A percentile compares a stretch with the other conserved stretches of the same genome.
Evolutionary conservation across 2,113 vertebrate species (phyloP).

Genomic region (Halichoerus grypus): DNA sequence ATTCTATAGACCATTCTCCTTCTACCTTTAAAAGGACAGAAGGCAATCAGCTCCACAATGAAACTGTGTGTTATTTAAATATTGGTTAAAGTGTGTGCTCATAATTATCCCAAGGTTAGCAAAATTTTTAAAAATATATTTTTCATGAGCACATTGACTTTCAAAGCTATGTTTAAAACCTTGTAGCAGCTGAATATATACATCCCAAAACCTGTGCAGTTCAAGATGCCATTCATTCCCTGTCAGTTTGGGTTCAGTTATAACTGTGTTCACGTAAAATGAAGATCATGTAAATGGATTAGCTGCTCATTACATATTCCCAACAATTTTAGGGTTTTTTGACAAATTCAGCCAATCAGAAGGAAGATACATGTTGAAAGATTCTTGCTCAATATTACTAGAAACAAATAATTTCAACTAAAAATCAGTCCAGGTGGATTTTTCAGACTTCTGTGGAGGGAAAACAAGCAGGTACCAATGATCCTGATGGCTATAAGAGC

Average conservation of each 20-base stretch:
- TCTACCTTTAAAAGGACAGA: background rate
- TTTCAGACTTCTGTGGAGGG: background rate
- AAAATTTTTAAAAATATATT: background rate
- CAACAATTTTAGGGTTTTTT: background rate
- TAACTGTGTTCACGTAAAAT: background rate
- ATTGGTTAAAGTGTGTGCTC: background rate
- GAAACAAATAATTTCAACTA: slow-evolving; percentile 10
- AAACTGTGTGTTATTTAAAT: background rate
- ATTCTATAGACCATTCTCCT: background rate
- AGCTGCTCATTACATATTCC: background rate
- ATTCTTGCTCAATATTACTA: background rate
- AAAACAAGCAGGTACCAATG: background rate
- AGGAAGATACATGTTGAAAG: background rate
- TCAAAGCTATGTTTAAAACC: background rate
- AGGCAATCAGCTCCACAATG: background rate
- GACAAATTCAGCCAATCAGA: background rate
- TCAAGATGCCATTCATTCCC: slow-evolving; percentile 14
- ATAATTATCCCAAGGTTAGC: background rate
- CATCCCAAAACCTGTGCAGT: background rate
- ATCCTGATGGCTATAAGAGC: background rate
- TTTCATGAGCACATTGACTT: background rate
- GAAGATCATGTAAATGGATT: background rate
- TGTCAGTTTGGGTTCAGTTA: background rate
- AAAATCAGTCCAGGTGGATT: background rate
- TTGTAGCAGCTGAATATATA: background rate